Evolutionary conservation across 2,888 invertebrate species (phyloP).

Genomic region (Tuberolachnus salignus): DNA sequence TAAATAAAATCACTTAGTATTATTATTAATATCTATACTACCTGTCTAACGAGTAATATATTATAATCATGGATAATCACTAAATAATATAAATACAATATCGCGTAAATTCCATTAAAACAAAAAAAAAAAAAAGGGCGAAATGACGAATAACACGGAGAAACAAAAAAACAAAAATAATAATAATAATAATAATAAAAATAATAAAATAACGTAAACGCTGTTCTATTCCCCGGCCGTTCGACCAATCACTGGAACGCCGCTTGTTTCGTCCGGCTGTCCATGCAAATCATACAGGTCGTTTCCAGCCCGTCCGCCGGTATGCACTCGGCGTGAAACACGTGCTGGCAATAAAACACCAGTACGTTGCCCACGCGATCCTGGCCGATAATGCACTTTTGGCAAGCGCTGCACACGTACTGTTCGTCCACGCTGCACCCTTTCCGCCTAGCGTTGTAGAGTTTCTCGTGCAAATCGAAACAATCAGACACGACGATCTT

Average conservation of each 20-base stretch:
- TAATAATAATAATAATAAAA: too few species aligned
- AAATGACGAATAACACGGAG: too few species aligned
- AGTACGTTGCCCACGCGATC: conserved; percentile 65
- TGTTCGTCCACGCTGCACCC: conserved; percentile 73
- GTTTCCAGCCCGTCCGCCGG: conserved; percentile 64
- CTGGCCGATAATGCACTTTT: conserved; percentile 53
- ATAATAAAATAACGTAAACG: too few species aligned
- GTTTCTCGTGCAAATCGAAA: conserved; percentile 82
- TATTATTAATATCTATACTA: too few species aligned
- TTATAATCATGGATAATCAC: too few species aligned
- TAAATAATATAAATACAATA: too few species aligned
- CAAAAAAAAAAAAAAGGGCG: too few species aligned
- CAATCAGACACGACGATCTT: conserved; percentile 90
- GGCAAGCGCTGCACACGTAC: conserved; percentile 56
- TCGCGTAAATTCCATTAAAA: too few species aligned
- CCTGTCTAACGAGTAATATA: too few species aligned
- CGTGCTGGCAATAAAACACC: conserved; percentile 87
- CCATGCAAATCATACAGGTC: conserved; percentile 57
- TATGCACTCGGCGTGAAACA: conserved; percentile 85
- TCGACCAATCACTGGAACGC: conserved; percentile 11
- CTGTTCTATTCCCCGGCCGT: neutral
- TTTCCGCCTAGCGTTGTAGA: conserved; percentile 77
- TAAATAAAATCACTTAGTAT: too few species aligned
- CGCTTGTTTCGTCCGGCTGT: conserved; percentile 37
- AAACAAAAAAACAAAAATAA: too few species aligned